phyloP scores from a whole-genome alignment of 2,888 invertebrate genomes.

The Ectemnius lituratus region DNA sequence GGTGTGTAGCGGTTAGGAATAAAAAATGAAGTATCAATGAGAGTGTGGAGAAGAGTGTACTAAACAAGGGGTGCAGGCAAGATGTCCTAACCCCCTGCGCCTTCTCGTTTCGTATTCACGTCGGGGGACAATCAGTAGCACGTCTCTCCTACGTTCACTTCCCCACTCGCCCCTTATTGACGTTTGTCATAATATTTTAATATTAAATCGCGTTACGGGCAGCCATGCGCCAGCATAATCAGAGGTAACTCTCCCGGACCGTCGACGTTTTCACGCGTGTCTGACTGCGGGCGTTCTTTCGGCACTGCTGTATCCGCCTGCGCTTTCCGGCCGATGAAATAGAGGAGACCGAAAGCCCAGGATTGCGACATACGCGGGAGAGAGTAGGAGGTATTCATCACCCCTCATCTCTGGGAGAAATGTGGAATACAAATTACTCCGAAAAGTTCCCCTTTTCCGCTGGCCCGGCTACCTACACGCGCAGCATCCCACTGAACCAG shows the following conservation, averaged over 20 bases:
- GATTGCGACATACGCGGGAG: slow-evolving; percentile 25
- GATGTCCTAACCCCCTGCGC: slow-evolving; percentile 31
- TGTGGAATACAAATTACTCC: slow-evolving; percentile 74
- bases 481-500: slow-evolving; percentile 24
- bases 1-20: background rate
- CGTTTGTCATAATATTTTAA: slow-evolving; percentile 78
- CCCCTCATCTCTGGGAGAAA: slow-evolving; percentile 66
- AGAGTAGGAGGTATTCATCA: slow-evolving; percentile 59
- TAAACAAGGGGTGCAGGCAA: slow-evolving; percentile 50
- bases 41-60: slow-evolving; percentile 19
- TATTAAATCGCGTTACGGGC: slow-evolving; percentile 77
- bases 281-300: slow-evolving; percentile 30
- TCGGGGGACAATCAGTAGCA: slow-evolving; percentile 74
- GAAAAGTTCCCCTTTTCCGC: slow-evolving; percentile 41
- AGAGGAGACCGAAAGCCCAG: slow-evolving; percentile 33
- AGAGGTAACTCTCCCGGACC: slow-evolving; percentile 68
- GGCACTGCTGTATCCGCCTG: slow-evolving; percentile 18
- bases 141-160: slow-evolving; percentile 58
- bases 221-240: slow-evolving; percentile 78
- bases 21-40: slow-evolving; percentile 7
- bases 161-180: slow-evolving; percentile 72
- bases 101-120: slow-evolving; percentile 75
- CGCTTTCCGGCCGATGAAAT: slow-evolving; percentile 9
- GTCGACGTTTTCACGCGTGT: slow-evolving; percentile 40
- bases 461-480: slow-evolving; percentile 7